These are phyloP conservation scores for Brienomyrus brachyistius DNA, from an alignment of 2,113 vertebrate species.

Conservation along the genomic window DNA sequence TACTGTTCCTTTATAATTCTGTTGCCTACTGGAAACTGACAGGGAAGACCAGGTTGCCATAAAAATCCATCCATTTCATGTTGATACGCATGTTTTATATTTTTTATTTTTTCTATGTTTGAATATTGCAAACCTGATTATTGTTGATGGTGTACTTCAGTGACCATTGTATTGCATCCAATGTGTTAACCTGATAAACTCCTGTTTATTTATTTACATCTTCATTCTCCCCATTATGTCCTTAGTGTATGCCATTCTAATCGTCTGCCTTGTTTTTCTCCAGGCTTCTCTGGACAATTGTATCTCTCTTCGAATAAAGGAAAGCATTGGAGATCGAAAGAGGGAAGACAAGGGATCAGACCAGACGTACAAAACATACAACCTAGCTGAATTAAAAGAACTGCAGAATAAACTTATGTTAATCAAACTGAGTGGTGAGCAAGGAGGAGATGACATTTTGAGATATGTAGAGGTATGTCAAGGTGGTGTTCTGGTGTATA, in stretches of 20 bases:
- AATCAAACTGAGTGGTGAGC: conserved; percentile 68
- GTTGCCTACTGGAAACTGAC: neutral
- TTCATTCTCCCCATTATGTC: neutral
- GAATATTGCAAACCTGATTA: no score
- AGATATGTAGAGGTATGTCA: conserved; percentile 64
- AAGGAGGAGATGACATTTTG: conserved; percentile 56
- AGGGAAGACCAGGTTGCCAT: no score
- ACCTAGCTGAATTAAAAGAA: conserved; percentile 60
- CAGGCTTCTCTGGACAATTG: conserved; percentile 31
- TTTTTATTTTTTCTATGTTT: no score
- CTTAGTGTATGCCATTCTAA: neutral
- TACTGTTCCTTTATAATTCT: neutral
- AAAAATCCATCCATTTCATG: no score
- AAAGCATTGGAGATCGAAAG: neutral
- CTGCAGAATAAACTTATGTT: conserved; percentile 77
- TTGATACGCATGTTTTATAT: no score
- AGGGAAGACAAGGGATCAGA: neutral
- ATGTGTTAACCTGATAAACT: no score
- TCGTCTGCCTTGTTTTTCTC: neutral
- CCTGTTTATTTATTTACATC: no score
- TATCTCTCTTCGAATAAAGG: conserved; percentile 21
- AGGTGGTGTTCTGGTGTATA: neutral
- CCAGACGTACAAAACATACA: conserved; percentile 35
- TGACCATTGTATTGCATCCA: no score
- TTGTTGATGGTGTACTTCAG: no score